These are phyloP conservation scores for Acleris literana DNA, from an alignment of 2,888 invertebrate genomes.

Conservation along the genomic window DNA sequence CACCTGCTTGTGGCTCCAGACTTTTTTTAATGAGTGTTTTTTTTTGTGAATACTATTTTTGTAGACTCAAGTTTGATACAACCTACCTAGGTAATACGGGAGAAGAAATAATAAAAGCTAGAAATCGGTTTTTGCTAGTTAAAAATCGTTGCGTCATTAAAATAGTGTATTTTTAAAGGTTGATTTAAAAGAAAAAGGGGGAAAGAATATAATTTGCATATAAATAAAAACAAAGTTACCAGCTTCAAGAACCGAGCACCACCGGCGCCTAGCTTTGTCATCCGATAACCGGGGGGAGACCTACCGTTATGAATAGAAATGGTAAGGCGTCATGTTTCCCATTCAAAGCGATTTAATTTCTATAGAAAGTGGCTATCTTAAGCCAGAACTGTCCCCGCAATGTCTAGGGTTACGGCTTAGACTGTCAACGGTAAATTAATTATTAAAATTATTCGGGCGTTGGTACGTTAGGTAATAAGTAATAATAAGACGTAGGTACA, in stretches of 20 bases:
- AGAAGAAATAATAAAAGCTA: too few relatives aligned
- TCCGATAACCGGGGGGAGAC: constrained; percentile 56
- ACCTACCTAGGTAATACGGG: too few relatives aligned
- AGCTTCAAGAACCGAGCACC: constrained; percentile 42
- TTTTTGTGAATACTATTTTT: too few relatives aligned
- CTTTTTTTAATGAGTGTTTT: too few relatives aligned
- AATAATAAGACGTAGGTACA: too few relatives aligned
- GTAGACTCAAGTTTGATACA: too few relatives aligned
- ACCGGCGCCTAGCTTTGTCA: constrained; percentile 65
- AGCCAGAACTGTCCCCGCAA: constrained; percentile 25
- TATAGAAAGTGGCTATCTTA: constrained; percentile 39
- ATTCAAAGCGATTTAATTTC: constrained; percentile 42
- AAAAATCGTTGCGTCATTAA: too few relatives aligned
- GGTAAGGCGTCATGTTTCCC: constrained; percentile 46
- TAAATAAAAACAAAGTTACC: constrained; percentile 35
- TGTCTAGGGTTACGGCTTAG: constrained; percentile 25
- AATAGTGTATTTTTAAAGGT: too few relatives aligned
- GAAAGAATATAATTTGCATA: background rate
- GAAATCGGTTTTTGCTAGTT: too few relatives aligned
- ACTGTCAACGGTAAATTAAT: constrained; percentile 30
- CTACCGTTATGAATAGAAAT: constrained; percentile 58
- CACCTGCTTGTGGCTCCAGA: too few relatives aligned
- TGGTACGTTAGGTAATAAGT: background rate
- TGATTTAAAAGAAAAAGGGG: too few relatives aligned
- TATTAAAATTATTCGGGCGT: too few relatives aligned